Percentiles rank a stretch among this genome's conserved stretches.
Evolutionary conservation across 2,113 vertebrate genomes (phyloP).

Genomic region (Phylloscopus trochilus): DNA sequence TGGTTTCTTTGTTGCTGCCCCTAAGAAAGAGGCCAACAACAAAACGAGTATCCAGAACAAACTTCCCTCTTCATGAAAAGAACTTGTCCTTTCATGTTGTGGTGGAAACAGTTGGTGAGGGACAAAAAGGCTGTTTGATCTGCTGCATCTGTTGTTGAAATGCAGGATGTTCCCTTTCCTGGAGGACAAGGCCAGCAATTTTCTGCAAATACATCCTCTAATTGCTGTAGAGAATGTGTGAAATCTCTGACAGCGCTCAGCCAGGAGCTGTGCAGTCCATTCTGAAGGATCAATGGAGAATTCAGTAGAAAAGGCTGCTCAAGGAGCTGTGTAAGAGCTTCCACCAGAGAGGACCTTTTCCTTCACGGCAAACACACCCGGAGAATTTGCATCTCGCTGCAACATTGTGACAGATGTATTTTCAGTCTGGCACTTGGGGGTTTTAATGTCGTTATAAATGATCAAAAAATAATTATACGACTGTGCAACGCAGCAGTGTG

Average conservation of each 20-base stretch:
- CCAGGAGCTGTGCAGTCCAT: background rate
- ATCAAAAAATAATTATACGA: conserved; percentile 67
- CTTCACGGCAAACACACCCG: background rate
- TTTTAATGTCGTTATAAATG: conserved; percentile 60
- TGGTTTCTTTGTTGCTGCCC: background rate
- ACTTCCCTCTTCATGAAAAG: background rate
- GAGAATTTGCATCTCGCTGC: conserved; percentile 56
- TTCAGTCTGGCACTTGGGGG: conserved; percentile 58
- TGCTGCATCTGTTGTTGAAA: background rate
- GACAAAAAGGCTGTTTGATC: background rate
- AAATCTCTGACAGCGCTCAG: background rate
- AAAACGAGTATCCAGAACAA: background rate
- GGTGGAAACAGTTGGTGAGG: background rate
- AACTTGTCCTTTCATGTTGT: background rate
- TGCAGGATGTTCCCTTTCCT: background rate
- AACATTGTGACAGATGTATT: conserved; percentile 72
- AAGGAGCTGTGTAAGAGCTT: background rate
- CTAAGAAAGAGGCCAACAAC: background rate
- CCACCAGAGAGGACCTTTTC: background rate
- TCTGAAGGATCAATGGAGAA: background rate
- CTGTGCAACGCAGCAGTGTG: conserved; percentile 61
- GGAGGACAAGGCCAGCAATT: background rate
- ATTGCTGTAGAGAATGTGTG: background rate
- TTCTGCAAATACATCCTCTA: background rate
- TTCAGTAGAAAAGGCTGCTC: background rate